These are phyloP conservation scores for Brachyistius frenatus DNA, from an alignment of 2,113 vertebrate genomes.

Conservation along the genomic window DNA sequence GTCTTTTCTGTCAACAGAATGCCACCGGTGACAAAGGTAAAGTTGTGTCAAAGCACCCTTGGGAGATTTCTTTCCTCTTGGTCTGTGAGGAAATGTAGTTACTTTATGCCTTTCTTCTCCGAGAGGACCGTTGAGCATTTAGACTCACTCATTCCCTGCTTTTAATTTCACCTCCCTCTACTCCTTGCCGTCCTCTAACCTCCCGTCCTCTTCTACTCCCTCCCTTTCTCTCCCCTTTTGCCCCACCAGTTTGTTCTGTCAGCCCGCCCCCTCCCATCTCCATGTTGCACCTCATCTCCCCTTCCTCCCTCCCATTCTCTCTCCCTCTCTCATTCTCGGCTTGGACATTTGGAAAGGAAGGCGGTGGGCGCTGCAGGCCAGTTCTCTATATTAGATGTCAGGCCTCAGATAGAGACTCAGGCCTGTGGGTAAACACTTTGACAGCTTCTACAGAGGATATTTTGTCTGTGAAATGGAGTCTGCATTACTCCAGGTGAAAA, in stretches of 20 bases:
- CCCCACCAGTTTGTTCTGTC: conserved; percentile 10
- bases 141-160: conserved; percentile 15
- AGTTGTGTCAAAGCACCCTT: conserved; percentile 1
- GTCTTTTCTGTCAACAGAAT: conserved; percentile 11
- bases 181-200: conserved; percentile 31
- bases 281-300: conserved; percentile 41
- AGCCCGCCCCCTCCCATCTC: background rate
- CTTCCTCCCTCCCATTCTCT: background rate
- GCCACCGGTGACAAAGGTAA: conserved; percentile 18
- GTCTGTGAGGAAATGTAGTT: conserved; percentile 4
- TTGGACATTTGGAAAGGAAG: conserved; percentile 60
- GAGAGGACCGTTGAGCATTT: conserved; percentile 20
- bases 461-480: conserved; percentile 85
- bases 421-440: conserved; percentile 85
- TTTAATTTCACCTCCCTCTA: conserved; percentile 33
- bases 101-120: conserved; percentile 16
- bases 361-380: conserved; percentile 77
- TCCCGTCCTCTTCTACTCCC: conserved; percentile 13
- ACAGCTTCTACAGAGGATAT: conserved; percentile 85
- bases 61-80: conserved; percentile 12
- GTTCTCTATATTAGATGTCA: conserved; percentile 85
- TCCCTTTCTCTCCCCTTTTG: conserved; percentile 9
- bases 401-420: conserved; percentile 84
- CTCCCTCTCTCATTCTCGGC: conserved; percentile 42
- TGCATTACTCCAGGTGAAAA: conserved; percentile 76